Evolutionary conservation across 2,888 invertebrate species (phyloP), one percentile per base, ranked within the genome.

Genomic region (Plagiodera versicolora): DNA sequence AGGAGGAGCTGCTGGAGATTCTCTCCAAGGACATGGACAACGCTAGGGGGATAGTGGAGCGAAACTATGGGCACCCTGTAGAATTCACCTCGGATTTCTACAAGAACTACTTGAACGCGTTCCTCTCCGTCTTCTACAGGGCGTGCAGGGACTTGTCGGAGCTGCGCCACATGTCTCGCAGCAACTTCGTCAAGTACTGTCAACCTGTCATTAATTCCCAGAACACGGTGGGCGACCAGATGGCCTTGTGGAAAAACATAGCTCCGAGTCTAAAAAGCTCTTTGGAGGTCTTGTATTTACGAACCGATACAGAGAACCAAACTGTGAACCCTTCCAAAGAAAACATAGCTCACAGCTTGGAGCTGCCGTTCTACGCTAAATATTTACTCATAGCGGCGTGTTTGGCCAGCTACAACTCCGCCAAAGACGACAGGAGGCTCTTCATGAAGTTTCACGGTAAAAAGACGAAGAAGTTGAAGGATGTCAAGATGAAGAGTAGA

Each of bases 341-440:
- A 49, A 75, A 72, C 24, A 80, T 87, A 69, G 87, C 86, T 0
- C 86, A 86, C 66, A 88, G 87, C 54, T 84, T 92, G 30, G 92
- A 93, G 73, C 76, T 97, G 2, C 96, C 96, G 0, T 94, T 87
- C 75, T 95, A 94, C 79, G 91, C 94, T 0, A 96, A 96, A 79
- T 95, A 87, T 77, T 83, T 97, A 32, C 81, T 97, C 2, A 91
- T 97, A 20, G 94, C 96, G 6, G 91, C 95, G 0, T 97, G 93
- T 77, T 82, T 97, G 62, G 96, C 96, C 0, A 96, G 96, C 30
- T 93, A 95, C 77, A 96, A 96, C 79, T 92, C 95, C 1, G 87
- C 91, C 0, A 92, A 91, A 70, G 89, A 92, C 68, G 97, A 97
- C 76, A 93, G 91, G 74, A 82, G 91, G 49, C 82, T 96, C 47